Base-by-base conservation (phyloP, 2,797 vertebrate genomes). In the Pseudochaenichthys georgianus region DNA sequence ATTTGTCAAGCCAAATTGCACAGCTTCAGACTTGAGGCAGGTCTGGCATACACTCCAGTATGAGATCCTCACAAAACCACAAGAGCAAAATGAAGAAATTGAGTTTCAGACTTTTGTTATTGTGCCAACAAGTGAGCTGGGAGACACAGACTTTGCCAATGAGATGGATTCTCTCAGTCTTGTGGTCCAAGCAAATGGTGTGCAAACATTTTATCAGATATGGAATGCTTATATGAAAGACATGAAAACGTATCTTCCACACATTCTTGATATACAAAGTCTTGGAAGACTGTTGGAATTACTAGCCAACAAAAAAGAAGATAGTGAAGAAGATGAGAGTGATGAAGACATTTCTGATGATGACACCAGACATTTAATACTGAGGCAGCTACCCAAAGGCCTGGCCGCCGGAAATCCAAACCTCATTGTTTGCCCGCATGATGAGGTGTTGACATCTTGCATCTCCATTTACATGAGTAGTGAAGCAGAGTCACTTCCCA, bases 391-490 rank as follows among this genome's bases (percentile, higher is more conserved):
- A 1, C 97, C 97, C 0, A 82, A 63, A 3, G 95, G 97, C 23
- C 84, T 99, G 46, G 23, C 0, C 0, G 52, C 23, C 3, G 96
- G 96, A 61, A 93, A 82, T 76, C 98, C 97, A 82, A 99, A 98
- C 86, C 96, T 99, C 47, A 90, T 99, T 54, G 55, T 95, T 11
- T 99, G 97, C 51, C 93, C 95, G 43, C 92, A 86, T 12, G 83
- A 95, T 0, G 97, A 99, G 63, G 92, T 99, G 86, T 90, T 98
- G 70, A 90, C 82, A 2, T 94, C 95, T 4, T 95, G 96, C 7
- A 93, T 99, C 83, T 96, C 96, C 17, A 47, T 97, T 82, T 99
- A 99, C 92, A 97, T 98, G 97, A 94, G 88, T 74, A 96, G 90
- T 67, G 85, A 89, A 0, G 0, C 19, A 0, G 94, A 98, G 81